Conservation (phyloP, 2,888 invertebrate genomes). For the Lasioglossum lativentre region DNA sequence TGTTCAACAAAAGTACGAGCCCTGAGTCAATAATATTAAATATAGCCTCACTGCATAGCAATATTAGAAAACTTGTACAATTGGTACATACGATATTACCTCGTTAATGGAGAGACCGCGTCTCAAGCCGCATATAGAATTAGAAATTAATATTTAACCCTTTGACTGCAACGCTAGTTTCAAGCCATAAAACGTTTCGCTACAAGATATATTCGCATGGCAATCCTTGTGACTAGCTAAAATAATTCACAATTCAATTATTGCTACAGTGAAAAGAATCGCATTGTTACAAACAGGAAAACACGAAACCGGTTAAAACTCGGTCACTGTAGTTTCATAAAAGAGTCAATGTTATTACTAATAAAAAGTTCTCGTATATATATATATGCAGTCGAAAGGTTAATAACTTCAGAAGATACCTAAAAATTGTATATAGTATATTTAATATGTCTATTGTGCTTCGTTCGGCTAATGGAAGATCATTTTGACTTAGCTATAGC, state of each 20-base stretch:
- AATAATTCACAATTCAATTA: neutral
- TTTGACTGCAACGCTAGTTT: neutral
- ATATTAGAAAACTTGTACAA: neutral
- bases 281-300: too few species aligned
- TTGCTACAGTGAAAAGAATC: neutral
- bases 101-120: neutral
- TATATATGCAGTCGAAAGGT: neutral
- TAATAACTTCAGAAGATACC: neutral
- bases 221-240: too few species aligned
- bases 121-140: neutral
- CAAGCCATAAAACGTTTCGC: neutral
- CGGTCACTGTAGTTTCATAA: neutral
- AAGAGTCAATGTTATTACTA: neutral
- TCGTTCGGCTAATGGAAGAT: slow-evolving; percentile 1
- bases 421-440: neutral
- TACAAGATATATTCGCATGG: too few species aligned
- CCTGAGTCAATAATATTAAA: neutral
- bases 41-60: neutral
- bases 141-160: neutral
- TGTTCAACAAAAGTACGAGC: neutral
- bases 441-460: neutral
- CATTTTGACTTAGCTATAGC: neutral
- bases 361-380: neutral
- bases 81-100: neutral
- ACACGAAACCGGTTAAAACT: too few species aligned